Base-by-base conservation (phyloP, 2,113 vertebrate species). In the Syngnathus typhle region DNA sequence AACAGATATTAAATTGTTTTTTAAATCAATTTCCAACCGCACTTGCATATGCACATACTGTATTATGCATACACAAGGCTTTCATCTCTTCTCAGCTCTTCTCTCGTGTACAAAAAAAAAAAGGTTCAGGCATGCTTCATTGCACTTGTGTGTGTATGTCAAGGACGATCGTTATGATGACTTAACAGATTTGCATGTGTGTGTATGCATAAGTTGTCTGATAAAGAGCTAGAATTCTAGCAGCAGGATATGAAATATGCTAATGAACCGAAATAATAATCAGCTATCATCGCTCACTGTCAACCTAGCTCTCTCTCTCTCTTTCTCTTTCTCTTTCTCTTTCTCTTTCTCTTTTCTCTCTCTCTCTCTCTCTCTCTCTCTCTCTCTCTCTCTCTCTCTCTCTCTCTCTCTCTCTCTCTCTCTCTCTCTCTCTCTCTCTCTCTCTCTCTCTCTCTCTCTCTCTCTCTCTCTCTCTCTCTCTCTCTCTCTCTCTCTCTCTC, bases 191-290 rank as follows among this genome's bases (percentile, higher is more conserved):
- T 21, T 54, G 52, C 11, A 8, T 56, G 54, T 54, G 51, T 54
- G 47, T 11, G 46, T 13, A 15, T 21, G 23, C 27, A 15, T 56
- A 15, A 56, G 27, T 56, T 13, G 12, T 32, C 27, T 32, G 55
- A 56, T 56, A 6, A 23, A 21, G 55, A 16, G 21, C 52, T 16
- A 23, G 13, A 56, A 56, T 32, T 56, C 12, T 36, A 56, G 13
- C 55, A 56, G 55, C 23, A 36, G 55, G 55, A 56, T 56, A 56
- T 56, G 55, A 56, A 56, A 56, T 56, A 56, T 56, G 55, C 27
- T 56, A 56, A 56, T 56, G 55, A 56, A 56, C 12, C 12, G 12
- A 36, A 36, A 23, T 56, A 56, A 56, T 56, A 36, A 56, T 32
- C 55, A 56, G 23, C 12, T 56, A 56, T 36, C 55, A 56, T 55